phyloP scores from a whole-genome alignment of 2,888 invertebrate species.

The Lochmaea capreae region DNA sequence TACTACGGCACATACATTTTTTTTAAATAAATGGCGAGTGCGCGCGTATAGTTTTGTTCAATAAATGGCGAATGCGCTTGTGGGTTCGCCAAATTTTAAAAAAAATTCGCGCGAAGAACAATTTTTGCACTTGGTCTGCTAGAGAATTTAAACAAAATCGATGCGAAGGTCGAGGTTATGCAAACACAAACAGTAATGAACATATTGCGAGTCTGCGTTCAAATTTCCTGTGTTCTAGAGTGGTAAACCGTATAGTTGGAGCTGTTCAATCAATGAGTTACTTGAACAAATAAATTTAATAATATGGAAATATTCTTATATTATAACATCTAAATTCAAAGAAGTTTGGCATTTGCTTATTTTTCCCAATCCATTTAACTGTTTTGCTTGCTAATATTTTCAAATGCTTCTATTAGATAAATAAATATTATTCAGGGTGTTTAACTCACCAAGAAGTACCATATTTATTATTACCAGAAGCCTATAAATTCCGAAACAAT shows the following conservation, averaged over 20 bases:
- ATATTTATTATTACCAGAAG: too few species aligned
- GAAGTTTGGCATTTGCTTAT: too few species aligned
- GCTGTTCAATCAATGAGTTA: not conserved
- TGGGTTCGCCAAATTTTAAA: not conserved
- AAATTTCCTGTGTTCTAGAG: not conserved
- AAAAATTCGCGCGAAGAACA: too few species aligned
- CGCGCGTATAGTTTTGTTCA: not conserved
- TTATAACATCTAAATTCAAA: too few species aligned
- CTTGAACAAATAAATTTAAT: not conserved
- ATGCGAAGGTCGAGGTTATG: conserved; percentile 4
- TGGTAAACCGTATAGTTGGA: not conserved
- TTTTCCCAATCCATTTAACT: too few species aligned
- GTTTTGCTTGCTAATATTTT: too few species aligned
- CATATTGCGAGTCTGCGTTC: not conserved
- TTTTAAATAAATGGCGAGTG: conserved; percentile 8
- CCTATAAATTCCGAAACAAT: too few species aligned
- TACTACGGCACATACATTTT: not conserved
- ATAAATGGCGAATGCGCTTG: not conserved
- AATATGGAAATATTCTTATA: not conserved
- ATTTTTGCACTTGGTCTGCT: not conserved
- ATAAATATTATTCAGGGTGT: too few species aligned
- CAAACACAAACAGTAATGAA: not conserved
- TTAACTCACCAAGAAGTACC: too few species aligned
- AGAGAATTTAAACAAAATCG: not conserved
- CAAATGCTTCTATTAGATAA: too few species aligned